phyloP scores from a whole-genome alignment of 2,888 invertebrate species.

The Hydrotaea diabolus region DNA sequence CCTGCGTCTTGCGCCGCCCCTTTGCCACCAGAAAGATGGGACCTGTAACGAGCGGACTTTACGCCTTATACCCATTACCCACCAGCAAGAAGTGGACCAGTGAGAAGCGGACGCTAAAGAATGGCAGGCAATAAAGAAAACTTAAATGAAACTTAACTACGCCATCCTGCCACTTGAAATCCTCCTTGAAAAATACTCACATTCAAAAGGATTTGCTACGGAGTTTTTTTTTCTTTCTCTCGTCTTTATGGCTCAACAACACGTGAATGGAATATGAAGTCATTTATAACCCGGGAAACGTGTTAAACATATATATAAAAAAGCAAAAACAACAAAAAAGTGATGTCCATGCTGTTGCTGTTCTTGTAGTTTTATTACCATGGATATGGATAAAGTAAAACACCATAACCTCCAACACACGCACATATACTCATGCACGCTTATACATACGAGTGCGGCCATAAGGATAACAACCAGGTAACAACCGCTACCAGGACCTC shows the following conservation, averaged over 20 bases:
- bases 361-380: conserved; percentile 12
- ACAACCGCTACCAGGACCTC: not conserved
- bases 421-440: not conserved
- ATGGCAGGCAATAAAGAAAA: not conserved
- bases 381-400: not conserved
- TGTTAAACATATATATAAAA: conserved; percentile 41
- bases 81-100: too few species aligned
- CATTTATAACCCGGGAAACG: conserved; percentile 43
- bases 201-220: conserved; percentile 15
- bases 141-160: conserved; percentile 24
- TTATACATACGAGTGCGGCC: too few species aligned
- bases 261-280: conserved; percentile 45
- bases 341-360: conserved; percentile 7
- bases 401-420: not conserved
- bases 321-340: too few species aligned
- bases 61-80: too few species aligned
- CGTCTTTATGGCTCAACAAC: conserved; percentile 28
- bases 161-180: not conserved
- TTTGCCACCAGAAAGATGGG: too few species aligned
- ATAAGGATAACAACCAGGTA: too few species aligned
- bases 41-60: too few species aligned
- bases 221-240: not conserved
- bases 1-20: too few species aligned
- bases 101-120: too few species aligned
- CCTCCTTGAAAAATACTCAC: not conserved